phyloP scores from a whole-genome alignment of 2,888 invertebrate species.

The Cistogaster globosa region DNA sequence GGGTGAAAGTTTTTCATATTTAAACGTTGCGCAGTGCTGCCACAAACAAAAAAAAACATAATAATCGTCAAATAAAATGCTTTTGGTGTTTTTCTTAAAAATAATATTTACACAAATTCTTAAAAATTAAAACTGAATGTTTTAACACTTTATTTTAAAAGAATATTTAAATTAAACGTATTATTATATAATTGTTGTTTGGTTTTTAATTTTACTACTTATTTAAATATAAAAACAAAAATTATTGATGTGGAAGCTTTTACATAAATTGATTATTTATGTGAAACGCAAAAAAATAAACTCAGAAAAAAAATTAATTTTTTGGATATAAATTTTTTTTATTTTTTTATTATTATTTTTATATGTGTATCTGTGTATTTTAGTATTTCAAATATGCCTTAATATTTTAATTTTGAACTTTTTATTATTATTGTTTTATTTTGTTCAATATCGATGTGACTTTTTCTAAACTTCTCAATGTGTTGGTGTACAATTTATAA shows the following conservation, averaged over 20 bases:
- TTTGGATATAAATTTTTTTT: constrained; percentile 22
- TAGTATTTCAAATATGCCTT: constrained; percentile 56
- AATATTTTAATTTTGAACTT: constrained; percentile 71
- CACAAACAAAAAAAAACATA: constrained; percentile 35
- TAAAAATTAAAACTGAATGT: constrained; percentile 58
- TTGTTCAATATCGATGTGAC: constrained; percentile 66
- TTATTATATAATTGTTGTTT: constrained; percentile 66
- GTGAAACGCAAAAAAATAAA: constrained; percentile 46
- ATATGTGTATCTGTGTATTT: constrained; percentile 60
- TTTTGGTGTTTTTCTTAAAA: constrained; percentile 78
- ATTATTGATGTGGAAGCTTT: constrained; percentile 77
- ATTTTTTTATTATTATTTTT: constrained; percentile 34
- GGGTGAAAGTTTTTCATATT: constrained; percentile 76
- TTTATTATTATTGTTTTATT: constrained; percentile 56
- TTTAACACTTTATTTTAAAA: constrained; percentile 52
- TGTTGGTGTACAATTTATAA: constrained; percentile 73
- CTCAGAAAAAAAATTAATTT: constrained; percentile 7
- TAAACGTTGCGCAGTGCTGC: constrained; percentile 78
- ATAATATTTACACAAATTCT: constrained; percentile 67
- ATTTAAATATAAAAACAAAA: background rate
- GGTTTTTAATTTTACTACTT: constrained; percentile 23
- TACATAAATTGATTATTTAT: constrained; percentile 79
- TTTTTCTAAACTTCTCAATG: constrained; percentile 60
- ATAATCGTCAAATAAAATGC: constrained; percentile 74
- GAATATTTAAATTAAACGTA: constrained; percentile 35